These are phyloP conservation scores for Psilopsiagon aymara DNA, from an alignment of 2,113 vertebrate species.

Conservation along the genomic window DNA sequence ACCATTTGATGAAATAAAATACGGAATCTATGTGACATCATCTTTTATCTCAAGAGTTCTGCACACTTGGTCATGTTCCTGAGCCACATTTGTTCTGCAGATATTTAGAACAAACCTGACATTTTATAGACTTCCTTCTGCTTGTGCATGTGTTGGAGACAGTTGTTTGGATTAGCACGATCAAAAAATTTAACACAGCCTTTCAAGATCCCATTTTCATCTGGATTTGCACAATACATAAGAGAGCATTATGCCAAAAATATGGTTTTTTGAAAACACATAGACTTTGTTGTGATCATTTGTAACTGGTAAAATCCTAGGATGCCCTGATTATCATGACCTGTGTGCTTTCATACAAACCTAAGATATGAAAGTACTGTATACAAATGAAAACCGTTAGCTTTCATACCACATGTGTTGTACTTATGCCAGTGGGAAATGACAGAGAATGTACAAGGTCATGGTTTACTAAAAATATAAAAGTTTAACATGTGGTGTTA, in stretches of 20 bases:
- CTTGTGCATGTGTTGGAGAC: conserved; percentile 62
- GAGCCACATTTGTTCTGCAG: conserved; percentile 66
- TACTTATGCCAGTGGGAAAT: conserved; percentile 64
- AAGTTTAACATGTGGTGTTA: conserved; percentile 72
- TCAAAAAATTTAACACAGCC: conserved; percentile 58
- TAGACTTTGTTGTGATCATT: conserved; percentile 44
- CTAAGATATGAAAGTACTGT: not conserved
- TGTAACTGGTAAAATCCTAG: conserved; percentile 47
- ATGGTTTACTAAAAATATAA: conserved; percentile 72
- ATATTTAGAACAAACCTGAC: conserved; percentile 68
- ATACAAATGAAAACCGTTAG: conserved; percentile 62
- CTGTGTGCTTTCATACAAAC: conserved; percentile 21
- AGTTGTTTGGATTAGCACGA: conserved; percentile 69
- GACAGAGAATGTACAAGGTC: conserved; percentile 70
- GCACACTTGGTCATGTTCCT: conserved; percentile 32
- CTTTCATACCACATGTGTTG: conserved; percentile 62
- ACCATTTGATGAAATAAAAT: conserved; percentile 59
- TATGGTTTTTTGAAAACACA: conserved; percentile 55
- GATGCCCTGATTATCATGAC: conserved; percentile 48
- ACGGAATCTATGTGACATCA: conserved; percentile 45
- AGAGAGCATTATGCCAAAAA: conserved; percentile 59
- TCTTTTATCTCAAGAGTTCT: conserved; percentile 34
- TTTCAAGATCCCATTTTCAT: conserved; percentile 68
- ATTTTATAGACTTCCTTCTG: conserved; percentile 64
- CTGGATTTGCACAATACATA: conserved; percentile 54